These are phyloP conservation scores for Cladopsammia gracilis DNA, from an alignment of 64 coral and sea anemone genomes.

Conservation along the genomic window DNA sequence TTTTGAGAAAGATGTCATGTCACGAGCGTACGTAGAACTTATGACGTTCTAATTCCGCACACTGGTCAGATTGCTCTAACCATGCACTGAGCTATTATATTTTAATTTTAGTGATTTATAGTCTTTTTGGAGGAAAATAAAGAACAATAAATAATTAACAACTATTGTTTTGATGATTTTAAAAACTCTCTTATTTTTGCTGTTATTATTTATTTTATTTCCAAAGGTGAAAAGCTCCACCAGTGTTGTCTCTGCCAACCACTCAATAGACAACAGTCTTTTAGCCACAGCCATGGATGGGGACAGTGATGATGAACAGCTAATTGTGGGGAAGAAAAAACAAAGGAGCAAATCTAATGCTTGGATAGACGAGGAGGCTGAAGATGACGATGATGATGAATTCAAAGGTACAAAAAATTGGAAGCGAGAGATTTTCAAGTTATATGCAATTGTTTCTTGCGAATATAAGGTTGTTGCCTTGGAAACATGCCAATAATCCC, in stretches of 20 bases:
- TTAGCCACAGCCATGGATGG: conserved; percentile 55
- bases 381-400: conserved; percentile 96
- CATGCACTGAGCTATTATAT: no score
- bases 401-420: conserved; percentile 76
- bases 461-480: neutral
- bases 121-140: no score
- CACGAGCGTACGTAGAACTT: no score
- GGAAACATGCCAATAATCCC: no score
- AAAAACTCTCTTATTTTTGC: no score
- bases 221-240: neutral
- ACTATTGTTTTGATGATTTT: no score
- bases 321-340: conserved; percentile 76
- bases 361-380: conserved; percentile 98
- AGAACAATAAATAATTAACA: no score
- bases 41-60: no score
- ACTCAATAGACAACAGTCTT: conserved; percentile 48
- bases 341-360: conserved; percentile 69
- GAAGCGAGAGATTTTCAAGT: neutral
- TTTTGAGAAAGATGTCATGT: no score
- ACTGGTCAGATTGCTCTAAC: no score
- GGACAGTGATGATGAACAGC: conserved; percentile 94
- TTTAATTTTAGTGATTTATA: no score
- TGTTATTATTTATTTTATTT: neutral
- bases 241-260: neutral
- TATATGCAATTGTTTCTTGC: neutral